Conservation (phyloP, 2,113 vertebrate genomes). For the Aplodontia rufa region DNA sequence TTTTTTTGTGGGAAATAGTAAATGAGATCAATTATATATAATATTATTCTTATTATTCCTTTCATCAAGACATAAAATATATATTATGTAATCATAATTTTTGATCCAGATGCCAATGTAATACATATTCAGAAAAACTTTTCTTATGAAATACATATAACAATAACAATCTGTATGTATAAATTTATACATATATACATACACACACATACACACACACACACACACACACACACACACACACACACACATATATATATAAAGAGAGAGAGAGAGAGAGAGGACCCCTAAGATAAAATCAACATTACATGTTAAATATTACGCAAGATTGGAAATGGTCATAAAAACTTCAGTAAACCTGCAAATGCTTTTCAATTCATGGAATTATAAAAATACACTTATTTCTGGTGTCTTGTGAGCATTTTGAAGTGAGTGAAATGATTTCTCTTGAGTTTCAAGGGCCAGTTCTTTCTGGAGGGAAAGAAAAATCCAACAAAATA, state of each 20-base stretch:
- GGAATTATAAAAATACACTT: constrained; percentile 27
- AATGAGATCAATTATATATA: not conserved
- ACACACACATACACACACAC: too few species aligned
- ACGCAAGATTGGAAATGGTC: not conserved
- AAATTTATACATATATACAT: too few species aligned
- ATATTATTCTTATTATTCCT: not conserved
- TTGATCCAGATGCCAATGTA: not conserved
- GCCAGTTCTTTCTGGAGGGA: not conserved
- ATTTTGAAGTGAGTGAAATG: constrained; percentile 47
- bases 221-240: too few species aligned
- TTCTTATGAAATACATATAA: not conserved
- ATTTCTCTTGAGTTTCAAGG: constrained; percentile 25
- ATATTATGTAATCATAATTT: not conserved
- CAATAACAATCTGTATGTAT: not conserved
- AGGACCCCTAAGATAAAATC: not conserved
- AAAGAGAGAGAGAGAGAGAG: not conserved
- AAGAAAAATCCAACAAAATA: not conserved
- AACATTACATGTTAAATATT: not conserved
- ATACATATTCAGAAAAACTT: not conserved
- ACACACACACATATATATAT: too few species aligned
- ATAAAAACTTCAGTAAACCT: not conserved
- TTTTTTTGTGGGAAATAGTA: not conserved
- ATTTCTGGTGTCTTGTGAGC: not conserved
- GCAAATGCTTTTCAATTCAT: not conserved
- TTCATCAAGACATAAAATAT: not conserved